These are phyloP conservation scores for Chironomus tentans DNA, from an alignment of 2,888 invertebrate species.

Conservation along the genomic window DNA sequence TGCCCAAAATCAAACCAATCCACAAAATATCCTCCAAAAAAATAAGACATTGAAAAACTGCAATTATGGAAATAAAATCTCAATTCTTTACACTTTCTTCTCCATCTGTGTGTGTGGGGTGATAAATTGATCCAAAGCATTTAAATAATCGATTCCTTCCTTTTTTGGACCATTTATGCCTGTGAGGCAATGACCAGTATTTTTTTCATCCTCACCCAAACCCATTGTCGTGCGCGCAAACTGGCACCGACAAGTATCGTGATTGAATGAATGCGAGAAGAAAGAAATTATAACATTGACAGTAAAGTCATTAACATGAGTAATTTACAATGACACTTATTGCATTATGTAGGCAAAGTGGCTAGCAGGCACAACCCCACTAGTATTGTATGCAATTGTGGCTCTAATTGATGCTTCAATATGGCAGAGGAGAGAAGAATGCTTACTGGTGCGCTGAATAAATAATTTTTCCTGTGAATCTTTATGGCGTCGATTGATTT, in stretches of 20 bases:
- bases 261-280: not conserved
- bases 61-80: not conserved
- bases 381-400: too few species aligned
- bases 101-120: not conserved
- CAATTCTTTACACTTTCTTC: not conserved
- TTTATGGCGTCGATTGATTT: too few species aligned
- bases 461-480: too few species aligned
- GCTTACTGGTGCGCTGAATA: too few species aligned
- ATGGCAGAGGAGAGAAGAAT: too few species aligned
- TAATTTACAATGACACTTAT: slow-evolving; percentile 18
- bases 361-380: too few species aligned
- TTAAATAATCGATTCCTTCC: slow-evolving; percentile 22
- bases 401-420: too few species aligned
- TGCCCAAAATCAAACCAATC: too few species aligned
- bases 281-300: slow-evolving; percentile 15
- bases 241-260: not conserved
- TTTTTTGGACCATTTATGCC: not conserved
- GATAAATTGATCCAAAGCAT: slow-evolving; percentile 3
- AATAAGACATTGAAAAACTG: slow-evolving; percentile 3
- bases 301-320: slow-evolving; percentile 17
- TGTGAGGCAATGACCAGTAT: not conserved
- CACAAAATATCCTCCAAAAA: too few species aligned
- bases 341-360: not conserved
- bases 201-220: too few species aligned
- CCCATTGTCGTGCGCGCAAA: too few species aligned